Base-by-base conservation (phyloP, 2,888 invertebrate species). In the Bruchidius siliquastri region DNA sequence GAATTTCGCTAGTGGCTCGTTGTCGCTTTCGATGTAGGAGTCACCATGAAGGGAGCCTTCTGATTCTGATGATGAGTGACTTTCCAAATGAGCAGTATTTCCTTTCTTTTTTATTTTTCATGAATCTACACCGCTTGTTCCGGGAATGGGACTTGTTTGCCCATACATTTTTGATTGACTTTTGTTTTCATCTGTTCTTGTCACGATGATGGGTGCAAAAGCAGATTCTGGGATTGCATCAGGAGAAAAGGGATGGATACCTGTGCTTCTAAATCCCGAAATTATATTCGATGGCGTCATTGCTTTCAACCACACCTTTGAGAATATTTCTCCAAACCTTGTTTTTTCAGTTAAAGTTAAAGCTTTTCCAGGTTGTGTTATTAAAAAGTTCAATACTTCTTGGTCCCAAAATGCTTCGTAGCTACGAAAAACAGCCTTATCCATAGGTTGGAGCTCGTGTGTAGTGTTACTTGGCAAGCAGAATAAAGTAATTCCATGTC, bases 271-370 rank as follows among this genome's bases (percentile, higher is more conserved):
- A 74, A 81, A 82, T 30, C 81, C 82, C 74, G 78, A 67, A 66
- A 77, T 79, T 66, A 76, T 74, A 30, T 76, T 76, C n/a, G 73
- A 71, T 67, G 76, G 72, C 69, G 74, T 73, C 71, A 77, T 72
- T 71, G 77, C 74, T 79, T 80, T 80, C 22, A 78, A 76, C 81
- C 81, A 83, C 32, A 78, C 82, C 71, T 75, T 75, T 76, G 74
- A 71, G 74, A 78, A 74, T 67, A 76, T 76, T 73, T 71, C 74
- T 49, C 80, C 81, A 79, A 84, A 84, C 68, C 81, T 71, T 73
- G 78, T 78, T 79, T 83, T 83, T 18, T 77, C 82, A n/a, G n/a
- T n/a, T n/a, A n/a, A n/a, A n/a, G n/a, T 71, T 6, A 13, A 83
- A 79, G 79, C 84, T 80, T 72, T 83, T 20, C 20, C 30, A 72